Evolutionary conservation across 2,113 vertebrate species (phyloP).

Genomic region (Argyrosomus japonicus): DNA sequence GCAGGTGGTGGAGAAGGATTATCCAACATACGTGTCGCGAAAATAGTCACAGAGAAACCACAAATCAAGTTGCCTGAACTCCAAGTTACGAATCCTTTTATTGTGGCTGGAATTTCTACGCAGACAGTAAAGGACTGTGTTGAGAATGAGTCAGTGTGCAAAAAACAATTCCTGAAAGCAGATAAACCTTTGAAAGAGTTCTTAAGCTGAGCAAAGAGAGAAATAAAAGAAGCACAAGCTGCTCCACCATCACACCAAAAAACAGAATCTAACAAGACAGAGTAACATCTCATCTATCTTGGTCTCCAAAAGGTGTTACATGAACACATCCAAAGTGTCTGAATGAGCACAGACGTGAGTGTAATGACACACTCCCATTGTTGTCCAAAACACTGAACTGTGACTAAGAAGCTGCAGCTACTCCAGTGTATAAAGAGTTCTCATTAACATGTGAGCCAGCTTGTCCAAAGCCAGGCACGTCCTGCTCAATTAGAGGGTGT

Average conservation of each 20-base stretch:
- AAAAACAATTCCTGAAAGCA: slow-evolving; percentile 16
- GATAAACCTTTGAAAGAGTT: slow-evolving; percentile 13
- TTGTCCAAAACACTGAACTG: slow-evolving; percentile 3
- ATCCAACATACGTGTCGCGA: slow-evolving; percentile 7
- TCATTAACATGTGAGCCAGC: slow-evolving; percentile 65
- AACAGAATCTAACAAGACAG: background rate
- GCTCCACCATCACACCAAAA: background rate
- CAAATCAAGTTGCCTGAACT: slow-evolving; percentile 17
- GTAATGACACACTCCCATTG: slow-evolving; percentile 2
- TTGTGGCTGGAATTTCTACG: slow-evolving; percentile 6
- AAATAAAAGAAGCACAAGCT: background rate
- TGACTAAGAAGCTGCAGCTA: slow-evolving; percentile 24
- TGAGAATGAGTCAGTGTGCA: slow-evolving; percentile 15
- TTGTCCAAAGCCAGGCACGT: slow-evolving; percentile 49
- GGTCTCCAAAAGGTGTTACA: background rate
- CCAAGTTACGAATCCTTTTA: slow-evolving; percentile 17
- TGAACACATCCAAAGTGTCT: background rate
- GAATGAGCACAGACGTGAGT: background rate
- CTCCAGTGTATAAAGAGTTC: slow-evolving; percentile 33
- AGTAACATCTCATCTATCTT: background rate
- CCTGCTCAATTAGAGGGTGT: slow-evolving; percentile 54
- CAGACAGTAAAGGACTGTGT: slow-evolving; percentile 3
- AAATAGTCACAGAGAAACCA: slow-evolving; percentile 43
- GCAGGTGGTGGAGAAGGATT: slow-evolving; percentile 25
- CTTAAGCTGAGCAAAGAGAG: background rate